A percentile compares a stretch with the other conserved stretches of the same genome.
Evolutionary conservation across 2,113 vertebrate genomes (phyloP).

Genomic region (Rynchops niger): DNA sequence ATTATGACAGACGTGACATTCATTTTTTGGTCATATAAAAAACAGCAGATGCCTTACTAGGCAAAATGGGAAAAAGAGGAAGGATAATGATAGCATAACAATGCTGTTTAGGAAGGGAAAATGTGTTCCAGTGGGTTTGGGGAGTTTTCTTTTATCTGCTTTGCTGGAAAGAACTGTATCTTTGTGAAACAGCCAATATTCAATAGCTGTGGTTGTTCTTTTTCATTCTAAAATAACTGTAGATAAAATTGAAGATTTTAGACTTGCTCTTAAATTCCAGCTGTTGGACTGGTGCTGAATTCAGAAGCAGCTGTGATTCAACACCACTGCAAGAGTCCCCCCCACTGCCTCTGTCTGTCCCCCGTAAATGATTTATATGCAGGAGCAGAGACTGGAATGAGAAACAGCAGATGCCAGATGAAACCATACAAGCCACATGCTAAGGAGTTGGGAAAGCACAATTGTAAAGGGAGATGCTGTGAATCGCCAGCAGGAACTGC

Average conservation of each 20-base stretch:
- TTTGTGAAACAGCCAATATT: neutral
- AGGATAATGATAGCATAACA: constrained; percentile 12
- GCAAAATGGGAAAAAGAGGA: neutral
- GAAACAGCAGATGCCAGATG: constrained; percentile 17
- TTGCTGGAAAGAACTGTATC: neutral
- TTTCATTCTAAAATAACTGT: neutral
- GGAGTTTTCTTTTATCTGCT: constrained; percentile 11
- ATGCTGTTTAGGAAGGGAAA: neutral
- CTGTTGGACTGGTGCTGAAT: neutral
- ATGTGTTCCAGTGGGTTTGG: neutral
- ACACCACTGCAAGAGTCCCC: neutral
- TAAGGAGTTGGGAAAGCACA: neutral
- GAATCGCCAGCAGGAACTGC: neutral
- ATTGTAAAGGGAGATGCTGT: neutral
- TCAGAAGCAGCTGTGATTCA: neutral
- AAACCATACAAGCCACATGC: neutral
- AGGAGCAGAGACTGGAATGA: neutral
- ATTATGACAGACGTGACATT: neutral
- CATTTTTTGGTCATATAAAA: neutral
- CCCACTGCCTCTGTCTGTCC: neutral
- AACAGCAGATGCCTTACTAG: neutral
- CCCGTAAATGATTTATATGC: neutral
- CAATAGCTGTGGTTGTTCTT: neutral
- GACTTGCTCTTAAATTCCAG: constrained; percentile 1
- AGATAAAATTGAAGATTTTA: constrained; percentile 20